Conservation (phyloP, 2,113 vertebrate genomes). For the Tylochromis polylepis region DNA sequence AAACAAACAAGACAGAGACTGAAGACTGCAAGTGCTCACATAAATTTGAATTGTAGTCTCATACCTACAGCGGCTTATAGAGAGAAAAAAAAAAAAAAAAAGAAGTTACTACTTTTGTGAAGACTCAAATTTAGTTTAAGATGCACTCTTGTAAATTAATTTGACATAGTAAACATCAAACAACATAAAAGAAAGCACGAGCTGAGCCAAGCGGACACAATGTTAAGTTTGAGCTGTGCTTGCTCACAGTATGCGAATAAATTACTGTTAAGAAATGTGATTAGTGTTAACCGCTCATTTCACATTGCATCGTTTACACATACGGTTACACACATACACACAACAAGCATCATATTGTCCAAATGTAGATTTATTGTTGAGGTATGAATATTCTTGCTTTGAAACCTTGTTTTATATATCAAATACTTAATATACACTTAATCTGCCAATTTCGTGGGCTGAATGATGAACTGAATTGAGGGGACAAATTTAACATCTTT, state of each 20-base stretch:
- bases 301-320: constrained; percentile 55
- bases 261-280: constrained; percentile 44
- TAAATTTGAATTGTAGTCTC: not conserved
- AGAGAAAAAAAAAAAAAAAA: not conserved
- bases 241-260: constrained; percentile 40
- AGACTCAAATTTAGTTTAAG: constrained; percentile 40
- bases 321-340: constrained; percentile 51
- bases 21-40: constrained; percentile 43
- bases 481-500: constrained; percentile 22
- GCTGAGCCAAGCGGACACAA: constrained; percentile 35
- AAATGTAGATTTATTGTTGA: constrained; percentile 65
- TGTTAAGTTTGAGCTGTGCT: constrained; percentile 44
- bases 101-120: not conserved
- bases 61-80: not conserved
- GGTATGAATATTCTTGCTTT: constrained; percentile 36
- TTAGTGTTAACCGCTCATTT: constrained; percentile 27
- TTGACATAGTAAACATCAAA: constrained; percentile 57
- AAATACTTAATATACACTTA: constrained; percentile 6
- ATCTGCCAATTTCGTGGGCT: constrained; percentile 14
- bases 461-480: not conserved
- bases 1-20: constrained; percentile 47
- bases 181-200: constrained; percentile 39
- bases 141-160: constrained; percentile 50
- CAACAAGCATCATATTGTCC: constrained; percentile 63
- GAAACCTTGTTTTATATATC: not conserved